Conservation (phyloP, 2,797 vertebrate genomes). For the Mastacembelus armatus region DNA sequence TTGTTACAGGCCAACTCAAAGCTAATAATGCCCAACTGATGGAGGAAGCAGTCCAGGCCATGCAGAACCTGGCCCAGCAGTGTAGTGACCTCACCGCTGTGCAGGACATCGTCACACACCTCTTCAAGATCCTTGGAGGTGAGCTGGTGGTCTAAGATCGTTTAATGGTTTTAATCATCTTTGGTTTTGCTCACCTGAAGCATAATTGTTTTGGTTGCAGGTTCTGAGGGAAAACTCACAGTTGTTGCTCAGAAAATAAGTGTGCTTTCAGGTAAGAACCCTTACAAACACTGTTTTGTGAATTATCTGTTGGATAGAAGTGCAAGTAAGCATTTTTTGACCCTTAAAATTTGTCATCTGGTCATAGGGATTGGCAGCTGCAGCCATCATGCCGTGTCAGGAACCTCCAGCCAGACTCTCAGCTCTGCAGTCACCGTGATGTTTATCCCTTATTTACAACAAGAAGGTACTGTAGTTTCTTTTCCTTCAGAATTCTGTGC, state of each 20-base stretch:
- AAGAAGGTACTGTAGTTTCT: conserved; percentile 88
- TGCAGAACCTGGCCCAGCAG: conserved; percentile 92
- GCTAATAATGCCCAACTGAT: conserved; percentile 93
- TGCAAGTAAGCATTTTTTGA: not conserved
- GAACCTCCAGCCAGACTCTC: conserved; percentile 91
- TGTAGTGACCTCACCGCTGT: conserved; percentile 91
- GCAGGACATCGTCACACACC: conserved; percentile 90
- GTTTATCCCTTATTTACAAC: conserved; percentile 96
- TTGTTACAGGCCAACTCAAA: conserved; percentile 90
- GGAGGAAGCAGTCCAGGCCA: conserved; percentile 92
- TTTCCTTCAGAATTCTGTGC: not conserved
- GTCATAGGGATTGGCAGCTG: conserved; percentile 91
- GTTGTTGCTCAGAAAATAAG: conserved; percentile 95
- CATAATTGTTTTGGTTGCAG: conserved; percentile 75
- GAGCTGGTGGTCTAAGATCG: conserved; percentile 50
- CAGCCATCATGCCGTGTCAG: conserved; percentile 93
- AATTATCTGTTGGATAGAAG: not conserved
- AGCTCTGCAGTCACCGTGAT: conserved; percentile 88
- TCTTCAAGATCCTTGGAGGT: conserved; percentile 96
- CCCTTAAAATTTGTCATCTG: not conserved
- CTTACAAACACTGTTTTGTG: not conserved
- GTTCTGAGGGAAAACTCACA: conserved; percentile 96
- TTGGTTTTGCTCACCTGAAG: conserved; percentile 1
- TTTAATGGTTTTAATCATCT: fast-evolving
- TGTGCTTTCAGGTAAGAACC: conserved; percentile 91